Evolutionary conservation across 2,113 vertebrate genomes (phyloP), one percentile per base, ranked within the genome.

Genomic region (Camelus dromedarius): DNA sequence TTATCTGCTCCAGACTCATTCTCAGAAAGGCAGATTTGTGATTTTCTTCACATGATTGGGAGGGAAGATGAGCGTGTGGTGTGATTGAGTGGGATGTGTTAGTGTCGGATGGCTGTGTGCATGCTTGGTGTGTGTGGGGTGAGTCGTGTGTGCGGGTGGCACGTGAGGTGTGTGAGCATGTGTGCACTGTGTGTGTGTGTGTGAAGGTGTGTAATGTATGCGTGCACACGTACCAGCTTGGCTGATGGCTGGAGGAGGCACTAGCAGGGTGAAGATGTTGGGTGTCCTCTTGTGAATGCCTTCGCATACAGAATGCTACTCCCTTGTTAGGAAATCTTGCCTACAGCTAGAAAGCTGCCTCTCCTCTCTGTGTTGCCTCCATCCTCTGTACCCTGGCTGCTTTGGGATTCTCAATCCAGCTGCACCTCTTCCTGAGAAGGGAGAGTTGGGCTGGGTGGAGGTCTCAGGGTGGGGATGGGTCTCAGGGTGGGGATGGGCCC

Each of bases 11-110:
- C 18, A 24, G 77, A 22, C 6, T 1, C 24, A 6, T 50, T 91
- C 56, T 80, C 46, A 26, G 75, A 76, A 91, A 77, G 70, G 35
- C 15, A 72, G 76, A n/a, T 30, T 48, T 80, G n/a, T 76, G 95
- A 52, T 81, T 72, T 35, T 83, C 22, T 42, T 66, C 35, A 9
- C 20, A 16, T 7, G 38, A 19, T 2, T 38, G 67, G 22, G 42
- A 89, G 84, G 70, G n/a, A 64, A 26, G 72, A 66, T 24, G 38
- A 19, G 38, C 26, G 10, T 22, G 13, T 62, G 58, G 70, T 80
- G 75, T 75, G 50, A 46, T 22, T 50, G 50, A 52, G 35, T 64
- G 60, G 54, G 81, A 28, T 87, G 52, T 56, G 35, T 46, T 18
- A 54, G 67, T 46, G 26, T 46, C 52, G 67, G 67, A 24, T 42